Evolutionary conservation across 2,797 vertebrate genomes (phyloP), one percentile per base, ranked within the genome.

Genomic region (Coendou prehensilis): DNA sequence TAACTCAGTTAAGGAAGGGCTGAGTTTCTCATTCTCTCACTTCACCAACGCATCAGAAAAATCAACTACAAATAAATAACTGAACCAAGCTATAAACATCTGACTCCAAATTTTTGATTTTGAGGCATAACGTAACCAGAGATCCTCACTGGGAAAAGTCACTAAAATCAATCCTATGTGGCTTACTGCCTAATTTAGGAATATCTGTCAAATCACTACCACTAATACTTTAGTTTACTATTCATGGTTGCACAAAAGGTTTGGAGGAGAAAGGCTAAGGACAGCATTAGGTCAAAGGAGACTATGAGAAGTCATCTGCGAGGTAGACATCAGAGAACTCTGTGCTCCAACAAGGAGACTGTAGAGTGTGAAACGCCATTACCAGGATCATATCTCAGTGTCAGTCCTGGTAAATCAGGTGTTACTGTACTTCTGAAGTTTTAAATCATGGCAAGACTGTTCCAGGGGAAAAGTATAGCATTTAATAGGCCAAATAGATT

Each of bases 141-240:
- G 54, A 63, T 84, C 10, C 45, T 0, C 52, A 81, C 30, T 37
- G 30, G 92, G 78, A 85, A 14, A 92, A 86, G 92, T 50, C 54
- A 10, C 78, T 96, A 14, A 91, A 93, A 97, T 23, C 54, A 23
- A 96, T 88, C 91, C 73, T 67, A 95, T 33, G 3, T 28, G 91
- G 57, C 88, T 28, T 92, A 80, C 52, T 71, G 61, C 67, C 26
- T 90, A 86, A 97, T 91, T 97, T 95, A 6, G 2, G 94, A 93
- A 41, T 75, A 84, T 94, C 45, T 87, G 82, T 76, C 86, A 95
- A 92, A 92, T 83, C 63, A 93, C 1, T 23, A 22, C 45, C 87
- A 95, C 97, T 96, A 98, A 97, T 63, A 97, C 97, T 98, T 96
- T 93, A 95, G 87, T 95, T 88, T 67, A 91, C 30, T 82, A 87